Percentiles rank a stretch among this genome's conserved stretches.
These are phyloP conservation scores for Halichoeres trimaculatus DNA, from an alignment of 2,113 vertebrate genomes.

Conservation along the genomic window DNA sequence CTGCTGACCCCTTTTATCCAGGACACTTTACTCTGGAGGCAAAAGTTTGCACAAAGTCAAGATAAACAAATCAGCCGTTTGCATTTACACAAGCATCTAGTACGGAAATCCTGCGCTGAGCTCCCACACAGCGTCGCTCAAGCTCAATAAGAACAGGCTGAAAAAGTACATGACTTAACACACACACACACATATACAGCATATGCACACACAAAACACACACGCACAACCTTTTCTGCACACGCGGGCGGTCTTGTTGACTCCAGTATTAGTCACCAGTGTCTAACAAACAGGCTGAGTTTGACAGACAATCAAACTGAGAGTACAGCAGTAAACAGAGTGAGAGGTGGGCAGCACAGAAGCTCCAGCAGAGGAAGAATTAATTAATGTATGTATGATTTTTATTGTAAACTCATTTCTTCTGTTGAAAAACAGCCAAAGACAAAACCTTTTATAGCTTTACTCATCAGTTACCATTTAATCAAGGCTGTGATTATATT, in stretches of 20 bases:
- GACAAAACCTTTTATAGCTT: too few species aligned
- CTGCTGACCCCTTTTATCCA: too few species aligned
- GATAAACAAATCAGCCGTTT: too few species aligned
- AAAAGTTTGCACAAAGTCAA: too few species aligned
- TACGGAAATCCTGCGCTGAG: neutral
- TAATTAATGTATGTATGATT: neutral
- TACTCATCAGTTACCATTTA: too few species aligned
- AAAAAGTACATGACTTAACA: neutral
- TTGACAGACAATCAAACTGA: conserved; percentile 77
- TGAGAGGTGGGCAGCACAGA: conserved; percentile 33
- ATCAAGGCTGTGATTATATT: too few species aligned
- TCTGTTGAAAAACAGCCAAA: too few species aligned
- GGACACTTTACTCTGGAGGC: too few species aligned
- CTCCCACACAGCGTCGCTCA: conserved; percentile 29
- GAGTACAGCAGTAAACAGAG: conserved; percentile 52
- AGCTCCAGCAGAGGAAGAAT: neutral
- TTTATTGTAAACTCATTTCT: too few species aligned
- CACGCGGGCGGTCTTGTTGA: conserved; percentile 57
- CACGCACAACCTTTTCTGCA: conserved; percentile 38
- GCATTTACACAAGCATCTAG: too few species aligned
- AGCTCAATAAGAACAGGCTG: conserved; percentile 22
- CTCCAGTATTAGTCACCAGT: conserved; percentile 74
- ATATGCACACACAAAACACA: neutral
- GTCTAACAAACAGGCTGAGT: conserved; percentile 59
- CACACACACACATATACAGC: neutral